Conservation (phyloP, 2,113 vertebrate species). For the Ophthalmolycus amberensis region DNA sequence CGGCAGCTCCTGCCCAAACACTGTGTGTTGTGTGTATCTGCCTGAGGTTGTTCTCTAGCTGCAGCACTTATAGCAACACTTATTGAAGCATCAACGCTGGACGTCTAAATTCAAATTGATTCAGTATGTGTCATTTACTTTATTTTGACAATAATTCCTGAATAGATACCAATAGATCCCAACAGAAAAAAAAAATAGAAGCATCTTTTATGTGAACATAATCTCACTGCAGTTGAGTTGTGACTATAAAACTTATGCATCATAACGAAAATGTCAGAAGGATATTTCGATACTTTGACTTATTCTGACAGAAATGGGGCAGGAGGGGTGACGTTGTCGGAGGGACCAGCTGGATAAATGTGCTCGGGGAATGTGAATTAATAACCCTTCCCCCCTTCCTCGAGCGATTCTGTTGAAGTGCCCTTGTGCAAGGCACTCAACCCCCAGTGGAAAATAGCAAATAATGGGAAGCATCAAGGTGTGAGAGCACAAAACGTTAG, state of each 20-base stretch:
- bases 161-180: neutral
- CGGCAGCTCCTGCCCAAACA: constrained; percentile 20
- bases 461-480: constrained; percentile 1
- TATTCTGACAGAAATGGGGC: constrained; percentile 13
- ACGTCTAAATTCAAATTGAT: neutral
- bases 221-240: constrained; percentile 3
- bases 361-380: constrained; percentile 10
- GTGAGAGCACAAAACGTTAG: constrained; percentile 6
- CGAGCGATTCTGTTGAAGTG: constrained; percentile 17
- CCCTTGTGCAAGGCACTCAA: constrained; percentile 67
- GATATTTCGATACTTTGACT: constrained; percentile 21
- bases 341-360: constrained; percentile 10
- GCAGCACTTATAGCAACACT: neutral
- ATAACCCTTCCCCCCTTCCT: neutral
- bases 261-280: neutral
- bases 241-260: constrained; percentile 5
- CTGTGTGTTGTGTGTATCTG: constrained; percentile 33
- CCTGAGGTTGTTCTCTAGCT: neutral
- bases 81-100: neutral
- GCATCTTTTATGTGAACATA: constrained; percentile 12
- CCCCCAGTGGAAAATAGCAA: constrained; percentile 13
- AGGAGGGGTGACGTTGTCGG: neutral
- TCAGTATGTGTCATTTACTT: constrained; percentile 5
- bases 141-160: neutral
- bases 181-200: neutral